Evolutionary conservation across 2,113 vertebrate species (phyloP).

Genomic region (Poeciliopsis prolifica): DNA sequence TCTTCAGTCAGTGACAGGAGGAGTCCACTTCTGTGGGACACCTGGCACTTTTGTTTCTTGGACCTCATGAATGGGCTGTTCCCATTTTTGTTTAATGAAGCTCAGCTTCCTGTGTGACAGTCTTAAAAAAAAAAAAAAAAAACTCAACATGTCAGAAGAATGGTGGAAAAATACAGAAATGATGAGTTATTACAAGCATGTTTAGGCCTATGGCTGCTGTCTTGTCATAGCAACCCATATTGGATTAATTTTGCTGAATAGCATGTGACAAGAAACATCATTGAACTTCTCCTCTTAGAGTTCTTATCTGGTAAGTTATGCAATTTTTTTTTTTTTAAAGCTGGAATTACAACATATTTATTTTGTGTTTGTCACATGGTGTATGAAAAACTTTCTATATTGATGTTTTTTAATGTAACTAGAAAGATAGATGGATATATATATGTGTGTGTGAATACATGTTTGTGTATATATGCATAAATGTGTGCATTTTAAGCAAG

Average conservation of each 20-base stretch:
- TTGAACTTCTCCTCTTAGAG: not conserved
- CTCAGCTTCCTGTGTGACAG: constrained; percentile 57
- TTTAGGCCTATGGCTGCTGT: not conserved
- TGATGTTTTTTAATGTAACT: too few species aligned
- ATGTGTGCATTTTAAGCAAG: too few species aligned
- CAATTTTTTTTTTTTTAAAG: too few species aligned
- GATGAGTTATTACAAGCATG: constrained; percentile 4
- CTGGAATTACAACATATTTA: too few species aligned
- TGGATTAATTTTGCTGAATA: too few species aligned
- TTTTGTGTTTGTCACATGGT: too few species aligned
- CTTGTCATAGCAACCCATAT: too few species aligned
- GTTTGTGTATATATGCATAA: too few species aligned
- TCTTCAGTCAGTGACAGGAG: constrained; percentile 26
- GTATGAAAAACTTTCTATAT: too few species aligned
- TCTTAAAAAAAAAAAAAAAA: constrained; percentile 26
- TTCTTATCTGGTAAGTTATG: not conserved
- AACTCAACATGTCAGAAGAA: constrained; percentile 1
- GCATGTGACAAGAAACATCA: not conserved
- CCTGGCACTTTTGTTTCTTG: constrained; percentile 50
- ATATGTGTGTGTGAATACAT: too few species aligned
- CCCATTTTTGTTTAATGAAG: constrained; percentile 57
- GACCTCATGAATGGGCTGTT: constrained; percentile 37
- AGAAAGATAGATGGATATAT: too few species aligned
- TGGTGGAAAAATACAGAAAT: constrained; percentile 3
- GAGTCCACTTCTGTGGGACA: constrained; percentile 33